Evolutionary conservation across 2,113 vertebrate species (phyloP).

Genomic region (Corvus hawaiiensis): DNA sequence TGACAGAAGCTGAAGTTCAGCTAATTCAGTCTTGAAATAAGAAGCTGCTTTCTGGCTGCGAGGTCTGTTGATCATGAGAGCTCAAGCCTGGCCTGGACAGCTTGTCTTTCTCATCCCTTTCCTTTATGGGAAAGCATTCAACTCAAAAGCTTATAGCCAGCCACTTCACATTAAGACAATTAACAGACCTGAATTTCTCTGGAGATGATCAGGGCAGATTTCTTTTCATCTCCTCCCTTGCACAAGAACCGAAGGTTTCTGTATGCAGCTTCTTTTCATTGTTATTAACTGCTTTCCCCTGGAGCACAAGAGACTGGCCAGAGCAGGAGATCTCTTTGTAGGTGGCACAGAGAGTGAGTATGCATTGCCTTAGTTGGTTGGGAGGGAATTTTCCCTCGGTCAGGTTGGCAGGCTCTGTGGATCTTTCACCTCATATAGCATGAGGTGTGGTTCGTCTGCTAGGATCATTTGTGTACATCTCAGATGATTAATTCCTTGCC

Average conservation of each 20-base stretch:
- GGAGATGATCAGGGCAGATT: neutral
- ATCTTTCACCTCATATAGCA: constrained; percentile 40
- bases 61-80: neutral
- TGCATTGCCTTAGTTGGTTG: neutral
- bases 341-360: neutral
- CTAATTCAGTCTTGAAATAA: neutral
- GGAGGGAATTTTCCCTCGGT: neutral
- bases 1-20: neutral
- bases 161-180: neutral
- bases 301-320: neutral
- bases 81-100: neutral
- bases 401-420: constrained; percentile 12
- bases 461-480: constrained; percentile 4
- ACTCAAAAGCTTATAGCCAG: neutral
- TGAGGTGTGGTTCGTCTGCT: neutral
- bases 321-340: neutral
- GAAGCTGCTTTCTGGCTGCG: neutral
- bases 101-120: neutral
- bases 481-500: neutral
- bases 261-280: neutral
- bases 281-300: neutral
- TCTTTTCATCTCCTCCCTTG: neutral
- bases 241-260: neutral
- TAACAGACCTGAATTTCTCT: neutral
- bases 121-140: neutral